phyloP scores from a whole-genome alignment of 2,888 invertebrate species.

The Dryocosmus kuriphilus region DNA sequence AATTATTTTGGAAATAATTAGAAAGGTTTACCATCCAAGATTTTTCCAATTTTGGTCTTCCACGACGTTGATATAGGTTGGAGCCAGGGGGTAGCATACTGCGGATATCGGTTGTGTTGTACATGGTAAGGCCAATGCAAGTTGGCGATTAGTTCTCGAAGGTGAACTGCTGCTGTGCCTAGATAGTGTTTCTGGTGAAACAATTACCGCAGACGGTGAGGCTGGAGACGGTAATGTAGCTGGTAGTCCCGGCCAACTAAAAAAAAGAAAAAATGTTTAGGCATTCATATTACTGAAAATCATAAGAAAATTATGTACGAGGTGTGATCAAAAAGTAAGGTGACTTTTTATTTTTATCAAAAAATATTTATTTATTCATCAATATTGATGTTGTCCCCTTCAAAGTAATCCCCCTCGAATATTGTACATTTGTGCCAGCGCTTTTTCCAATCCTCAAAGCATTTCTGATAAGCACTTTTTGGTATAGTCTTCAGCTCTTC shows the following conservation, averaged over 20 bases:
- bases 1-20: slow-evolving; percentile 39
- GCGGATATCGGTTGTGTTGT: slow-evolving; percentile 80
- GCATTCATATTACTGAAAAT: too few species aligned
- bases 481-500: too few species aligned
- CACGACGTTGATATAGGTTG: slow-evolving; percentile 77
- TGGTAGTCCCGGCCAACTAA: slow-evolving; percentile 76
- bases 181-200: slow-evolving; percentile 87
- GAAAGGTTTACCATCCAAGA: slow-evolving; percentile 83
- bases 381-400: too few species aligned
- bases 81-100: slow-evolving; percentile 79
- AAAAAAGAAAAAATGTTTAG: too few species aligned
- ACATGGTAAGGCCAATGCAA: slow-evolving; percentile 78
- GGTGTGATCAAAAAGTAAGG: too few species aligned
- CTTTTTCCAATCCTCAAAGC: too few species aligned
- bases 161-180: slow-evolving; percentile 84
- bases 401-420: too few species aligned
- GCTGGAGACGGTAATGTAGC: slow-evolving; percentile 86
- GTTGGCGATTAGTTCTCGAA: slow-evolving; percentile 71
- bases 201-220: slow-evolving; percentile 86
- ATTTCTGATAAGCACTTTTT: too few species aligned
- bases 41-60: slow-evolving; percentile 81
- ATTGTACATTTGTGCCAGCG: too few species aligned
- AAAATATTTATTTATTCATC: too few species aligned
- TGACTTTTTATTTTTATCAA: too few species aligned
- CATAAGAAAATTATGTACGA: too few species aligned